phyloP scores from a whole-genome alignment of 2,797 vertebrate genomes.

The Chaenodraco wilsoni region DNA sequence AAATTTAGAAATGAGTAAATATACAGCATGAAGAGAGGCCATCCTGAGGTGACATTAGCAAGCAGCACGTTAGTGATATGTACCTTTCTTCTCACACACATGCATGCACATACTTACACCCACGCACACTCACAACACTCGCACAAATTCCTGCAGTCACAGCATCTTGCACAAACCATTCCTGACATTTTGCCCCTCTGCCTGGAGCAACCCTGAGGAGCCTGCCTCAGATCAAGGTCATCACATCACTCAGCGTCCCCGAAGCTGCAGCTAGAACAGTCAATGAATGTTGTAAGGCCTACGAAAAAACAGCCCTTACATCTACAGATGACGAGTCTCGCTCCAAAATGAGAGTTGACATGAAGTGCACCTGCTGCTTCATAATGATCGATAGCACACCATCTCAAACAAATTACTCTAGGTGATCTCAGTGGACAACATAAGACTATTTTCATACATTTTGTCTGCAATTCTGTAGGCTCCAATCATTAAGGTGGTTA shows the following conservation, averaged over 20 bases:
- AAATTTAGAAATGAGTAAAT: constrained; percentile 31
- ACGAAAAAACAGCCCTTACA: constrained; percentile 27
- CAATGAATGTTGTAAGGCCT: constrained; percentile 28
- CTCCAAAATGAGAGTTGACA: constrained; percentile 27
- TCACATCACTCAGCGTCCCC: constrained; percentile 40
- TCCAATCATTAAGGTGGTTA: neutral
- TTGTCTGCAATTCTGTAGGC: neutral
- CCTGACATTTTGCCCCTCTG: constrained; percentile 65
- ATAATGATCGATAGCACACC: constrained; percentile 35
- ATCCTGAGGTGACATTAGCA: neutral
- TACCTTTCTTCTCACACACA: constrained; percentile 3
- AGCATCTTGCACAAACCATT: constrained; percentile 67
- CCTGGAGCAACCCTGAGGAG: constrained; percentile 72
- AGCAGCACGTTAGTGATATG: constrained; percentile 34
- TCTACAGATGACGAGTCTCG: constrained; percentile 28
- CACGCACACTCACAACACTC: constrained; percentile 4
- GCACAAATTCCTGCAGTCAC: constrained; percentile 39
- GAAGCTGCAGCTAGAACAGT: constrained; percentile 43
- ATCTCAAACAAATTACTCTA: constrained; percentile 27
- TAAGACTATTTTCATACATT: neutral
- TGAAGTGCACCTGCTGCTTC: constrained; percentile 49
- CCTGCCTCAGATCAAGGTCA: constrained; percentile 63
- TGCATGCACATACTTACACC: neutral
- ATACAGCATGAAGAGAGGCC: constrained; percentile 3
- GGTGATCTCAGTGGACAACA: constrained; percentile 22